Percentiles rank a stretch among this genome's conserved stretches.
Evolutionary conservation across 2,113 vertebrate genomes (phyloP).

Genomic region (Ptilorrhoa leucosticta): DNA sequence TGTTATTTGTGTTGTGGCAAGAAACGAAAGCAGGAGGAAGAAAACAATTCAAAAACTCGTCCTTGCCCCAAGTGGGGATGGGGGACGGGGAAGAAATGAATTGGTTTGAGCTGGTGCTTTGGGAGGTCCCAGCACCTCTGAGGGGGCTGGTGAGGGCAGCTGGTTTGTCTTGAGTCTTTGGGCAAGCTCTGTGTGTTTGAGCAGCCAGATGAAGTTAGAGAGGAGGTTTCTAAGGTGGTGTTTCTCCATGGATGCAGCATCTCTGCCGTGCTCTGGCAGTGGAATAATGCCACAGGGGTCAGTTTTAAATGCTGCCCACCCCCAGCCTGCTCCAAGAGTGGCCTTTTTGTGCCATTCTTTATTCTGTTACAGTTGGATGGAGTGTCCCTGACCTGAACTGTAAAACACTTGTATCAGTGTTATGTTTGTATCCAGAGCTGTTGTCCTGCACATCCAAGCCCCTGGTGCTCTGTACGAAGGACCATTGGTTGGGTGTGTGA

Average conservation of each 20-base stretch:
- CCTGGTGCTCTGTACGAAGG: neutral
- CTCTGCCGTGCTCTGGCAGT: neutral
- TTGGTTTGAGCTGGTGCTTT: neutral
- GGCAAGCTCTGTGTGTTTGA: neutral
- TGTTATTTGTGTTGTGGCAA: neutral
- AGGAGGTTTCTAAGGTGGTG: neutral
- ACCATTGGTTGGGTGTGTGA: rapidly evolving
- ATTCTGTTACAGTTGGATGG: rapidly evolving
- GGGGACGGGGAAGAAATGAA: too few relatives aligned
- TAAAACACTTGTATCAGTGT: rapidly evolving
- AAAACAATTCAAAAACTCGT: neutral
- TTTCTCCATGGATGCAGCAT: neutral
- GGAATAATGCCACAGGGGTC: rapidly evolving
- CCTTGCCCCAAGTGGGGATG: neutral
- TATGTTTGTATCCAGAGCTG: neutral
- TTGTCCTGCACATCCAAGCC: rapidly evolving
- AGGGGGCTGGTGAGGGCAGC: neutral
- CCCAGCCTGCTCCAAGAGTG: neutral
- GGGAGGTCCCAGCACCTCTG: neutral
- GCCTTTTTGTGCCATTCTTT: neutral
- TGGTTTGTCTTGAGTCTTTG: neutral
- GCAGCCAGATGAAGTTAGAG: neutral
- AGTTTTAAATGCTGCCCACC: neutral
- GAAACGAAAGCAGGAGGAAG: neutral
- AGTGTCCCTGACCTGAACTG: neutral